phyloP scores from a whole-genome alignment of 2,113 vertebrate genomes.

The Daubentonia madagascariensis region DNA sequence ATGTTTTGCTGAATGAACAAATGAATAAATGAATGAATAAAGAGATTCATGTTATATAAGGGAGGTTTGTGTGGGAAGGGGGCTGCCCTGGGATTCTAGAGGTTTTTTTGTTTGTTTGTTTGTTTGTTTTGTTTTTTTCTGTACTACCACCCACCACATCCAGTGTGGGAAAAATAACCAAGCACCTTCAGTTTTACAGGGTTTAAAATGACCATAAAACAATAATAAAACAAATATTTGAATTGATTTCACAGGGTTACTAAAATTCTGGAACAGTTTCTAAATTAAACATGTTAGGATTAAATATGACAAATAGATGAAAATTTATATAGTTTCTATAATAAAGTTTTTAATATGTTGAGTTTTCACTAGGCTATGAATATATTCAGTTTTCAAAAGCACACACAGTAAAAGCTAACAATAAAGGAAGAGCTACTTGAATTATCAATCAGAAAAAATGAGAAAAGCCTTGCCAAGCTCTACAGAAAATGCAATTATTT shows the following conservation, averaged over 20 bases:
- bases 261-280: constrained; percentile 6
- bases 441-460: not conserved
- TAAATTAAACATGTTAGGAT: constrained; percentile 37
- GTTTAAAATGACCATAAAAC: not conserved
- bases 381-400: constrained; percentile 30
- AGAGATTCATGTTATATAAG: not conserved
- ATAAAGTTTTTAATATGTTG: constrained; percentile 21
- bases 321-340: not conserved
- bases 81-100: not conserved
- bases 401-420: constrained; percentile 15
- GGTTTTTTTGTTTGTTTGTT: not conserved
- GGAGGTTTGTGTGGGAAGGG: not conserved
- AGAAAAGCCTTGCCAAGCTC: not conserved
- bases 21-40: not conserved
- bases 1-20: not conserved
- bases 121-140: not conserved
- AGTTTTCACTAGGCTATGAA: constrained; percentile 14
- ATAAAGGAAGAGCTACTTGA: not conserved
- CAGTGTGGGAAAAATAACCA: not conserved
- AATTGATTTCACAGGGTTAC: constrained; percentile 11
- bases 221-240: not conserved
- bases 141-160: not conserved
- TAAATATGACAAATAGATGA: constrained; percentile 17
- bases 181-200: not conserved
- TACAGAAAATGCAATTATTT: constrained; percentile 14